A percentile compares a stretch with the other conserved stretches of the same genome.
phyloP scores from a whole-genome alignment of 2,888 invertebrate genomes.

The Villa cingulata region DNA sequence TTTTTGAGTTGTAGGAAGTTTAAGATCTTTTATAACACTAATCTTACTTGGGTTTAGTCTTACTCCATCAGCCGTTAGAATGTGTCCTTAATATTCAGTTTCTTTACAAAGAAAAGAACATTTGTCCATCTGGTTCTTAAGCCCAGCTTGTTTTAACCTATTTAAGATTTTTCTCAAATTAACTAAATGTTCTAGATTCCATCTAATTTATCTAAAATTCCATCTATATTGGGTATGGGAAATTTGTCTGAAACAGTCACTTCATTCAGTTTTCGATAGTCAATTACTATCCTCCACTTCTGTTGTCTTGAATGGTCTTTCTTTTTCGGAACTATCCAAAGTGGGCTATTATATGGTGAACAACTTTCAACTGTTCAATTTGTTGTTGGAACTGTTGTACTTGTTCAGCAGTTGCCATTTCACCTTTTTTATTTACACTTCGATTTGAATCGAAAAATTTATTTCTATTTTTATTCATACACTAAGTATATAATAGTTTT shows the following conservation, averaged over 20 bases:
- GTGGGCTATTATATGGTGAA: conserved; percentile 3
- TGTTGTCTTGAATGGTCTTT: background rate
- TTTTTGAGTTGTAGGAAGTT: no score
- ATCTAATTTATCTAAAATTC: conserved; percentile 4
- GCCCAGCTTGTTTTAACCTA: conserved; percentile 4
- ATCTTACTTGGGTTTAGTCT: no score
- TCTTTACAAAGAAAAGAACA: conserved; percentile 9
- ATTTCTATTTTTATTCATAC: no score
- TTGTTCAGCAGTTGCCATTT: no score
- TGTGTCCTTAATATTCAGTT: conserved; percentile 11
- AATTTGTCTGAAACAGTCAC: conserved; percentile 4
- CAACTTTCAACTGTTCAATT: no score
- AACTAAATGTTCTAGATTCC: conserved; percentile 7
- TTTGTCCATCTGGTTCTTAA: conserved; percentile 13
- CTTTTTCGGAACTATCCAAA: conserved; percentile 6
- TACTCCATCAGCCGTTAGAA: conserved; percentile 10
- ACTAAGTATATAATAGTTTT: no score
- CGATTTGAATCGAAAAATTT: no score
- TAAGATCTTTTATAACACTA: no score
- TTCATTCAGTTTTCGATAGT: background rate
- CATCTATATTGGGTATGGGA: conserved; percentile 4
- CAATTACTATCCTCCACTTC: background rate
- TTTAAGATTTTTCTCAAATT: conserved; percentile 7
- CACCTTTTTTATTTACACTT: no score
- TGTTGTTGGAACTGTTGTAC: no score